Percentiles rank a stretch among this genome's conserved stretches.
These are phyloP conservation scores for Nudaria mundana DNA, from an alignment of 2,888 invertebrate genomes.

Conservation along the genomic window DNA sequence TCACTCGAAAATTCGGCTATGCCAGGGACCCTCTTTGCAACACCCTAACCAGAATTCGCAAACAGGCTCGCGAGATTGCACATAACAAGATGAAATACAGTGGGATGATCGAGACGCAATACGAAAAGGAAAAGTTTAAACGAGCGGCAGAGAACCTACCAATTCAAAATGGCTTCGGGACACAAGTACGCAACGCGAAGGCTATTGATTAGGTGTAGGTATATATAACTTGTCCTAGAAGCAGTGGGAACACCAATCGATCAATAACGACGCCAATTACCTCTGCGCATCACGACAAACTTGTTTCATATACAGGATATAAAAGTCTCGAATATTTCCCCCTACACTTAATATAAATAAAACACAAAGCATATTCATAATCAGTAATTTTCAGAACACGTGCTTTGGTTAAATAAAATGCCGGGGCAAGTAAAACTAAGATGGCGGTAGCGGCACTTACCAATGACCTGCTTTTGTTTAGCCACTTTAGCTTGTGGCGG, in stretches of 20 bases:
- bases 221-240: conserved; percentile 11
- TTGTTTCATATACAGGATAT: too few relatives aligned
- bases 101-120: background rate
- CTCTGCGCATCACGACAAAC: too few relatives aligned
- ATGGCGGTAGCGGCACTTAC: conserved; percentile 83
- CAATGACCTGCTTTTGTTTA: conserved; percentile 94
- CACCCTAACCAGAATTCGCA: too few relatives aligned
- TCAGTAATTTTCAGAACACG: conserved; percentile 50
- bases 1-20: too few relatives aligned
- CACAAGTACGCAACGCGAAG: conserved; percentile 38
- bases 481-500: conserved; percentile 83
- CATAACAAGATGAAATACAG: too few relatives aligned
- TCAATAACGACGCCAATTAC: conserved; percentile 49
- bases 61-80: background rate
- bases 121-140: background rate
- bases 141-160: conserved; percentile 2
- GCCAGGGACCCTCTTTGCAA: too few relatives aligned
- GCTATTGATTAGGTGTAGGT: conserved; percentile 43
- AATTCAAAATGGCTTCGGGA: conserved; percentile 26
- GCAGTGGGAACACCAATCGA: conserved; percentile 56
- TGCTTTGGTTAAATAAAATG: conserved; percentile 59
- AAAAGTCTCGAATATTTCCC: too few relatives aligned
- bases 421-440: conserved; percentile 67
- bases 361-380: conserved; percentile 19
- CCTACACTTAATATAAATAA: too few relatives aligned